Evolutionary conservation across 2,113 vertebrate species (phyloP).

Genomic region (Pluvianellus socialis): DNA sequence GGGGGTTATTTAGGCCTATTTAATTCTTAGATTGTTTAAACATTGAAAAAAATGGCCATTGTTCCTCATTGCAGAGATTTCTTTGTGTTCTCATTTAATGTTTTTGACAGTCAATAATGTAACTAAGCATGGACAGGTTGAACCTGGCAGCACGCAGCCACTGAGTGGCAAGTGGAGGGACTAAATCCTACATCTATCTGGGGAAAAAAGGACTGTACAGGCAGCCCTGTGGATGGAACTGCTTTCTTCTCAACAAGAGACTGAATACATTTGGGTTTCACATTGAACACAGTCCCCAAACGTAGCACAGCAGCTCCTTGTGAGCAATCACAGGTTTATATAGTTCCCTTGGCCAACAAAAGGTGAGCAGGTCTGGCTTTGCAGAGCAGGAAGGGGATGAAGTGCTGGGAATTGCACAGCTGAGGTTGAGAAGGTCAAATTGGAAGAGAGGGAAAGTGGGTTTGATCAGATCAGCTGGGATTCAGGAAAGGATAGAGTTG

Average conservation of each 20-base stretch:
- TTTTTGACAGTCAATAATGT: neutral
- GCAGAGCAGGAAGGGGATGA: neutral
- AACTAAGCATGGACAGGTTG: neutral
- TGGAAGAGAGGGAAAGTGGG: neutral
- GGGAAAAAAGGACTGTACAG: neutral
- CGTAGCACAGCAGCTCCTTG: neutral
- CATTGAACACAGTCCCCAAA: neutral
- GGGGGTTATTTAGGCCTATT: neutral
- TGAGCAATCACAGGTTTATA: neutral
- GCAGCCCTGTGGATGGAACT: too few relatives aligned
- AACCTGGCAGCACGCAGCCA: neutral
- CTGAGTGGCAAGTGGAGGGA: fast-evolving
- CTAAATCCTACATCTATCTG: neutral
- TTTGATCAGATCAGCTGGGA: neutral
- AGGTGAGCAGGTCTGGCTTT: fast-evolving
- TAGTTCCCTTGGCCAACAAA: too few relatives aligned
- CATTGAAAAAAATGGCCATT: neutral
- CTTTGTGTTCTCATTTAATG: neutral
- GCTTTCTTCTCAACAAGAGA: neutral
- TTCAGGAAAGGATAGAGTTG: neutral
- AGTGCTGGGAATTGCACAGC: neutral
- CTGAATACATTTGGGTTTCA: fast-evolving
- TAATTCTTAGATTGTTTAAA: neutral
- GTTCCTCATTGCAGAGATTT: neutral
- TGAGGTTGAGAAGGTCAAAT: neutral